These are phyloP conservation scores for Porites cylindrica DNA, from an alignment of 92 coral and sea anemone species.

Conservation along the genomic window DNA sequence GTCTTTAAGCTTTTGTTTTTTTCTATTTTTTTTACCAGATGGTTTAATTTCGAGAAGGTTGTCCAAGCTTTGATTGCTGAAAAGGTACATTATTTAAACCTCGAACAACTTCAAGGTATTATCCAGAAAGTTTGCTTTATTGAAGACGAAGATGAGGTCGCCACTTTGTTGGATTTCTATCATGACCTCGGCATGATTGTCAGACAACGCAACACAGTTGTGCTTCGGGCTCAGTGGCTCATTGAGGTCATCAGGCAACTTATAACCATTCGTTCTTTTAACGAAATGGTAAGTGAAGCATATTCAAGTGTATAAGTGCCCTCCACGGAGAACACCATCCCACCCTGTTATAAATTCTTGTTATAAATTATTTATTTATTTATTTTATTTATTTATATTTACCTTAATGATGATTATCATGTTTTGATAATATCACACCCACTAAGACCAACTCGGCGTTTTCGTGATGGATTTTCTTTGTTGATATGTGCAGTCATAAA, in stretches of 20 bases:
- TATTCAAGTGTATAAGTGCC: too few relatives aligned
- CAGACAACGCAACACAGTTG: constrained; percentile 61
- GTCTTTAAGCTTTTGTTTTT: too few relatives aligned
- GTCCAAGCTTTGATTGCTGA: constrained; percentile 44
- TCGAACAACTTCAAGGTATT: constrained; percentile 59
- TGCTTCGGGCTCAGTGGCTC: constrained; percentile 65
- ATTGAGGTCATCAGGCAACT: constrained; percentile 58
- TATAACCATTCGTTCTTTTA: constrained; percentile 16
- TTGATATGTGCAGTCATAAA: too few relatives aligned
- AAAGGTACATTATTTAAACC: constrained; percentile 46
- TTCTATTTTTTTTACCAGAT: constrained; percentile 17
- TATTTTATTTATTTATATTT: too few relatives aligned
- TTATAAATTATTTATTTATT: too few relatives aligned
- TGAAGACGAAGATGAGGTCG: constrained; percentile 44
- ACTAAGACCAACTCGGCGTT: too few relatives aligned
- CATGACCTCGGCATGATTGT: constrained; percentile 68
- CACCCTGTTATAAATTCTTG: too few relatives aligned
- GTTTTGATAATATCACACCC: too few relatives aligned
- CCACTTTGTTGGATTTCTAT: constrained; percentile 47
- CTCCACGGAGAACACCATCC: too few relatives aligned
- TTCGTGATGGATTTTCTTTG: too few relatives aligned
- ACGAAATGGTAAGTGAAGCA: constrained; percentile 11
- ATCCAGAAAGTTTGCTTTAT: constrained; percentile 54
- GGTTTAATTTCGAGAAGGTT: constrained; percentile 72
- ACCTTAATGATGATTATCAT: too few relatives aligned